Conservation (phyloP, 2,797 vertebrate species). For the Megaceryle alcyon region DNA sequence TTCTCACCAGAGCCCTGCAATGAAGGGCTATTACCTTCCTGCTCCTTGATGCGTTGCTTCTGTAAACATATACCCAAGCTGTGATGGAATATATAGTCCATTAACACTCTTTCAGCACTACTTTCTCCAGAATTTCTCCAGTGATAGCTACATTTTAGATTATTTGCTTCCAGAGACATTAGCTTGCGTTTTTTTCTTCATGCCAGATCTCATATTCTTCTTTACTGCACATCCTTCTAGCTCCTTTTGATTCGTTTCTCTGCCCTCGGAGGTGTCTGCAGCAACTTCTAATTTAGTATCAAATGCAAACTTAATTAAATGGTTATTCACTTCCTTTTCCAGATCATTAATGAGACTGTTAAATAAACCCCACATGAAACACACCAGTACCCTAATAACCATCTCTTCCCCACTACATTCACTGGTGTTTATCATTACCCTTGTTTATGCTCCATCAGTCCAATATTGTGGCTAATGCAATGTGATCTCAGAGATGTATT, state of each 20-base stretch:
- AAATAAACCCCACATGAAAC: constrained; percentile 59
- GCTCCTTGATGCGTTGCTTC: constrained; percentile 62
- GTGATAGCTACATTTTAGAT: constrained; percentile 19
- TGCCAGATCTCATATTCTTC: constrained; percentile 66
- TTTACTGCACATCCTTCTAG: constrained; percentile 69
- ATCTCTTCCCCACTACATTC: constrained; percentile 44
- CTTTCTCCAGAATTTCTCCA: constrained; percentile 36
- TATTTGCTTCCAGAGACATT: constrained; percentile 37
- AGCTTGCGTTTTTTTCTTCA: constrained; percentile 32
- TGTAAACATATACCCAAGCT: constrained; percentile 39
- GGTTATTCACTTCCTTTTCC: constrained; percentile 76
- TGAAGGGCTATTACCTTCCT: constrained; percentile 61
- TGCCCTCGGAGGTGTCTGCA: constrained; percentile 68
- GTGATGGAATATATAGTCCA: constrained; percentile 50
- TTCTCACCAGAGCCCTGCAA: constrained; percentile 34
- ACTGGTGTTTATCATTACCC: constrained; percentile 69
- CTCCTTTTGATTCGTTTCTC: constrained; percentile 74
- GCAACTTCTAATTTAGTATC: constrained; percentile 79
- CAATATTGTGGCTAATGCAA: constrained; percentile 73
- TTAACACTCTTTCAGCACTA: constrained; percentile 56
- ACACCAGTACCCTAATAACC: constrained; percentile 45
- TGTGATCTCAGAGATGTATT: constrained; percentile 71
- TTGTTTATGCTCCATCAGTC: constrained; percentile 74
- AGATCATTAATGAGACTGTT: constrained; percentile 77
- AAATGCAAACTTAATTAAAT: constrained; percentile 79